A percentile compares a stretch with the other conserved stretches of the same genome.
Conservation (phyloP, 2,888 invertebrate genomes). For the Spodoptera littoralis region DNA sequence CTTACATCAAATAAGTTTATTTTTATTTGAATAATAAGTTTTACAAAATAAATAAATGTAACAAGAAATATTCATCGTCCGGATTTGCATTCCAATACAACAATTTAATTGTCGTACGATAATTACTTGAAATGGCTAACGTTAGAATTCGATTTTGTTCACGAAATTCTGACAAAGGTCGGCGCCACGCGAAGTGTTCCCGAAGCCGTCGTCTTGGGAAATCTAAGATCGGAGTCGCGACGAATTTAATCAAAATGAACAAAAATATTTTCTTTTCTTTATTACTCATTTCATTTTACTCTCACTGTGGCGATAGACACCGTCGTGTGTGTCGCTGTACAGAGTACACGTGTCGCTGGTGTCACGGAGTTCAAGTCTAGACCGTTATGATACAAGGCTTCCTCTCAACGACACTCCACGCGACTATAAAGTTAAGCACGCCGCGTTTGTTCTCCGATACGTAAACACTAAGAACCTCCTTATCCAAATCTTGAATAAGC, state of each 20-base stretch:
- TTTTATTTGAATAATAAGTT: background rate
- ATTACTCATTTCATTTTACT: slow-evolving; percentile 32
- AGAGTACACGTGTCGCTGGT: too few species aligned
- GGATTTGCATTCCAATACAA: too few species aligned
- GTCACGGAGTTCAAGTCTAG: too few species aligned
- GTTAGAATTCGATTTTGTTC: slow-evolving; percentile 9
- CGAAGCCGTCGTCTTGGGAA: slow-evolving; percentile 46
- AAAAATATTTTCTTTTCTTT: slow-evolving; percentile 24
- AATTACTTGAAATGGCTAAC: too few species aligned
- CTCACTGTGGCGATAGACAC: background rate
- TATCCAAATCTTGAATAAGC: slow-evolving; percentile 43
- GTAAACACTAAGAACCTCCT: slow-evolving; percentile 16
- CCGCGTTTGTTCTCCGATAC: slow-evolving; percentile 10
- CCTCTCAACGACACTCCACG: too few species aligned
- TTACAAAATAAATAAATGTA: too few species aligned
- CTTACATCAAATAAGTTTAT: background rate
- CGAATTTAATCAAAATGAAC: slow-evolving; percentile 53
- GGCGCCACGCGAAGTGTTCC: slow-evolving; percentile 14
- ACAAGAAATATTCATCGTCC: too few species aligned
- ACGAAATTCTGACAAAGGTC: slow-evolving; percentile 6
- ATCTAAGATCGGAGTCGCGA: slow-evolving; percentile 42
- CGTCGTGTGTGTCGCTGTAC: too few species aligned
- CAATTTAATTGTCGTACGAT: too few species aligned
- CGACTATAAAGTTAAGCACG: too few species aligned
- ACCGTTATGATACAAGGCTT: too few species aligned